phyloP scores from a whole-genome alignment of 2,888 invertebrate genomes.

The Cheilosia soror region DNA sequence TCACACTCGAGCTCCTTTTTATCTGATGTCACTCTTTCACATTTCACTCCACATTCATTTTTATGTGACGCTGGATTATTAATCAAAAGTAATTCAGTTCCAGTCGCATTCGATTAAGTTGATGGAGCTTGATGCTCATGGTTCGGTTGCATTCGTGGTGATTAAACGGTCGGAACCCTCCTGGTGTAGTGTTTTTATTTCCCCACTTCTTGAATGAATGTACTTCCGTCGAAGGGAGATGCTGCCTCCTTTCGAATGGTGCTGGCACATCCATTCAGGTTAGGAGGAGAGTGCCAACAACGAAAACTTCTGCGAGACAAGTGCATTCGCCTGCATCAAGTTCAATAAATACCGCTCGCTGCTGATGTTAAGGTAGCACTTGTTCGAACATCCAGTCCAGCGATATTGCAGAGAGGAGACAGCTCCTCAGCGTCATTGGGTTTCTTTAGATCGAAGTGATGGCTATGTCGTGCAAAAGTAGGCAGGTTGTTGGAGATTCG shows the following conservation, averaged over 20 bases:
- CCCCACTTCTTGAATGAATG: constrained; percentile 21
- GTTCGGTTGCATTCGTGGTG: constrained; percentile 51
- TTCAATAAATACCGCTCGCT: constrained; percentile 71
- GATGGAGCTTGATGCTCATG: constrained; percentile 20
- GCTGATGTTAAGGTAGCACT: constrained; percentile 49
- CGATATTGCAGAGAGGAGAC: constrained; percentile 62
- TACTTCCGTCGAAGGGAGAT: constrained; percentile 56
- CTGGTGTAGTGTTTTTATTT: constrained; percentile 20
- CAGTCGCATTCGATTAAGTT: constrained; percentile 67
- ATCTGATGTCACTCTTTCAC: constrained; percentile 72
- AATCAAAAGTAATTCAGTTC: constrained; percentile 72
- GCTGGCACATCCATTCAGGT: constrained; percentile 18
- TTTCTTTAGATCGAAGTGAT: constrained; percentile 61
- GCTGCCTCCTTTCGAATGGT: constrained; percentile 47
- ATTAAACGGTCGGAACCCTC: constrained; percentile 55
- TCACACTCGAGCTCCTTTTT: constrained; percentile 53
- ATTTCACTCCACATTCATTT: constrained; percentile 65
- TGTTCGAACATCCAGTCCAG: constrained; percentile 63
- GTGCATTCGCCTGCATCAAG: constrained; percentile 64
- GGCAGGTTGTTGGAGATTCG: constrained; percentile 64
- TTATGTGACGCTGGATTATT: constrained; percentile 66
- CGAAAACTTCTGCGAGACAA: constrained; percentile 55
- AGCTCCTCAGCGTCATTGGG: constrained; percentile 68
- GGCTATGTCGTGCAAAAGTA: constrained; percentile 69
- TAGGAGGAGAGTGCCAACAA: constrained; percentile 42